A percentile compares a stretch with the other conserved stretches of the same genome.
Conservation (phyloP, 2,113 vertebrate species). For the Plecturocebus donacophilus region DNA sequence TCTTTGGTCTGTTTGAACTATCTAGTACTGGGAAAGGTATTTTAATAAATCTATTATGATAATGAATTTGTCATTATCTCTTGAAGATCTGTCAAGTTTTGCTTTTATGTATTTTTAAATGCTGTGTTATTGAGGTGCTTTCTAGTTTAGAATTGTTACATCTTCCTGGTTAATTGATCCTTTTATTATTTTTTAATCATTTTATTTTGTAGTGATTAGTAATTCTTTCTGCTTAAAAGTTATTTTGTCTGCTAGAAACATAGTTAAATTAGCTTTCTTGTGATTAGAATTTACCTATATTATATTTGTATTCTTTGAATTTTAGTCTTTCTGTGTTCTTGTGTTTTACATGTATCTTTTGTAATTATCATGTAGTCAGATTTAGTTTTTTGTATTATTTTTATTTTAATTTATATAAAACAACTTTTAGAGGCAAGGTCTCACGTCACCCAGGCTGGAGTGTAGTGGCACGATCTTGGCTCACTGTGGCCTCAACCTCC, state of each 20-base stretch:
- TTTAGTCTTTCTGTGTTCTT: slow-evolving; percentile 4
- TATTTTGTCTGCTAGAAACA: slow-evolving; percentile 7
- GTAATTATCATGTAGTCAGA: not conserved
- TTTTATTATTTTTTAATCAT: not conserved
- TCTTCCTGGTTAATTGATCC: not conserved
- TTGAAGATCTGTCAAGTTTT: not conserved
- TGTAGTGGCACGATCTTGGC: too few relatives aligned
- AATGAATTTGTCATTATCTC: not conserved
- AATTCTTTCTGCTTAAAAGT: slow-evolving; percentile 5
- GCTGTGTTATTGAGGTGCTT: not conserved
- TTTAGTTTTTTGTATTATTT: not conserved
- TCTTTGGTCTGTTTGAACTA: not conserved
- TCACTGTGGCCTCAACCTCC: too few relatives aligned
- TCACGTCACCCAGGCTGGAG: too few relatives aligned
- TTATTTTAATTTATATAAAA: not conserved
- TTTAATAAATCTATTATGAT: not conserved
- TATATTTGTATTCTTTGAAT: not conserved
- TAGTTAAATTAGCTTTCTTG: not conserved
- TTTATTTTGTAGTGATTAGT: not conserved
- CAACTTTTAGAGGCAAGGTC: too few relatives aligned
- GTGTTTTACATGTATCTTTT: not conserved
- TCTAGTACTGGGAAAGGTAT: not conserved
- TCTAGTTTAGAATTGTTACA: not conserved
- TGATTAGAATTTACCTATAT: not conserved
- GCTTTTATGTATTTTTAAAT: not conserved